Conservation (phyloP, 2,113 vertebrate genomes). For the Fregetta grallaria region DNA sequence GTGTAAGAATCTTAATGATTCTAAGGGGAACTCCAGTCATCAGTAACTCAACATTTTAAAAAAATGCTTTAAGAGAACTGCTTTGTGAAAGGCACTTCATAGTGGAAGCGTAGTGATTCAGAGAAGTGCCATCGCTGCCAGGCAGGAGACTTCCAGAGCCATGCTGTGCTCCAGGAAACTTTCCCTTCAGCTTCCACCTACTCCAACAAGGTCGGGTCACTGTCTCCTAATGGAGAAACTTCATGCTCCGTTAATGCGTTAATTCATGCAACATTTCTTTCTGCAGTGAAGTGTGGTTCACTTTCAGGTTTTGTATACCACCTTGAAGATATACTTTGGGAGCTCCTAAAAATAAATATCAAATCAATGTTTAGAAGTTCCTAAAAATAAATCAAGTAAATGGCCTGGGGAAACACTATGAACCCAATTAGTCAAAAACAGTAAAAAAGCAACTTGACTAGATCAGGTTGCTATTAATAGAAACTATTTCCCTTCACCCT, state of each 20-base stretch:
- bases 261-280: background rate
- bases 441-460: background rate
- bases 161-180: background rate
- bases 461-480: background rate
- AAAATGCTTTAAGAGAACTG: background rate
- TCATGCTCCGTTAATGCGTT: background rate
- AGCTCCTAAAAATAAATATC: background rate
- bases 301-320: background rate
- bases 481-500: background rate
- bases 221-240: background rate
- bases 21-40: background rate
- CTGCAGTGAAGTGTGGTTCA: background rate
- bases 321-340: background rate
- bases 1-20: background rate
- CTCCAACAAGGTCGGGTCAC: background rate
- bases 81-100: background rate
- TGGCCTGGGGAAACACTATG: background rate
- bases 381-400: conserved; percentile 1
- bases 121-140: background rate
- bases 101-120: background rate
- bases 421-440: background rate
- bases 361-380: background rate
- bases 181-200: background rate
- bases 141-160: background rate
- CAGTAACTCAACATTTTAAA: background rate